These are phyloP conservation scores for Microplitis manilae DNA, from an alignment of 2,888 invertebrate species.

Conservation along the genomic window DNA sequence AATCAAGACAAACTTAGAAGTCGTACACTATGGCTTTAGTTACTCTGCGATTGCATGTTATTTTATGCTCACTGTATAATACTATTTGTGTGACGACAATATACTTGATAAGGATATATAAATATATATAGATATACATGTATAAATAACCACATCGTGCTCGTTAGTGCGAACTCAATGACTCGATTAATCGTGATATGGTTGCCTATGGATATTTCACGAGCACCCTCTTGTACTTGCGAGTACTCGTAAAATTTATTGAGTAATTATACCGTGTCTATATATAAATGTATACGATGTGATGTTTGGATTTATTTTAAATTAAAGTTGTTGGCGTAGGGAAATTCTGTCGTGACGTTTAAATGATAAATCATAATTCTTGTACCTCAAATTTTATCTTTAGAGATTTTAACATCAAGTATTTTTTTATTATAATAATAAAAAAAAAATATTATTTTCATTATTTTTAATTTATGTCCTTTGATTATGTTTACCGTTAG, in stretches of 20 bases:
- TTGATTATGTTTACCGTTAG: neutral
- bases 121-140: neutral
- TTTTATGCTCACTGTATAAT: conserved; percentile 1
- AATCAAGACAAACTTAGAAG: neutral
- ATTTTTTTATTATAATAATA: neutral
- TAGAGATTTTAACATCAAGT: neutral
- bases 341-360: neutral
- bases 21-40: neutral
- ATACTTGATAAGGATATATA: conserved; percentile 1
- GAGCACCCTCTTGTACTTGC: neutral
- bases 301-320: neutral
- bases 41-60: conserved; percentile 23
- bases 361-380: neutral
- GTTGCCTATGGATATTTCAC: conserved; percentile 25
- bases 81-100: conserved; percentile 28
- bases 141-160: conserved; percentile 5
- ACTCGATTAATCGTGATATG: conserved; percentile 40
- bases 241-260: conserved; percentile 26
- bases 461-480: neutral
- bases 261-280: conserved; percentile 20
- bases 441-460: neutral
- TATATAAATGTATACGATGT: neutral
- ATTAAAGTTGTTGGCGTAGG: neutral
- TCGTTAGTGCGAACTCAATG: conserved; percentile 38
- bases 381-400: neutral